Conservation (phyloP, 2,888 invertebrate species). For the Clivina fossor region DNA sequence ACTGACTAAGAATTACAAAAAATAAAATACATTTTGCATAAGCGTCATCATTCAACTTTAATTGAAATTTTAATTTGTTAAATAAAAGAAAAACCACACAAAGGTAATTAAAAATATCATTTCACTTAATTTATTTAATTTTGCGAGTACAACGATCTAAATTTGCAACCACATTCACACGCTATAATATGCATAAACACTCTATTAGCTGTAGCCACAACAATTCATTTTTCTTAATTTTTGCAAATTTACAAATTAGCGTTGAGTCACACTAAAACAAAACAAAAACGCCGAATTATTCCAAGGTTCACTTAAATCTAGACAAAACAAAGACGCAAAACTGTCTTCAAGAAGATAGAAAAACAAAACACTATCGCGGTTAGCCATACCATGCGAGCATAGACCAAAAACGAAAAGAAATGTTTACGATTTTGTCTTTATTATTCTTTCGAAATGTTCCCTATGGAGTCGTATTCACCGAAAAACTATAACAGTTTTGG, state of each 20-base stretch:
- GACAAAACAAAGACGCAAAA: conserved; percentile 18
- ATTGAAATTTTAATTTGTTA: no score
- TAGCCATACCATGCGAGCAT: conserved; percentile 4
- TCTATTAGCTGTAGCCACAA: conserved; percentile 18
- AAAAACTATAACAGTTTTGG: conserved; percentile 28
- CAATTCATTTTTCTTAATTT: conserved; percentile 26
- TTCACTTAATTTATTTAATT: no score
- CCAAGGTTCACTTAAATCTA: no score
- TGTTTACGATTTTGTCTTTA: conserved; percentile 24
- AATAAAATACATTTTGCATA: no score
- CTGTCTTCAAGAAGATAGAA: not conserved
- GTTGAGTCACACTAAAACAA: conserved; percentile 1
- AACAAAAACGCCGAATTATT: no score
- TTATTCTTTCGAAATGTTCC: conserved; percentile 20
- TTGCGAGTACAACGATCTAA: no score
- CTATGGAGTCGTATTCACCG: conserved; percentile 13
- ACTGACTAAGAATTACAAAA: no score
- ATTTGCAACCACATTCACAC: conserved; percentile 16
- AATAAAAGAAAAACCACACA: no score
- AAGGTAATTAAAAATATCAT: no score
- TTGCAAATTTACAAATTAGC: conserved; percentile 4
- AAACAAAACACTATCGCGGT: conserved; percentile 11
- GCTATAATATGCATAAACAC: conserved; percentile 18
- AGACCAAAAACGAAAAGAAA: no score
- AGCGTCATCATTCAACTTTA: no score